Evolutionary conservation across 2,888 invertebrate genomes (phyloP).

Genomic region (Idaea biselata): DNA sequence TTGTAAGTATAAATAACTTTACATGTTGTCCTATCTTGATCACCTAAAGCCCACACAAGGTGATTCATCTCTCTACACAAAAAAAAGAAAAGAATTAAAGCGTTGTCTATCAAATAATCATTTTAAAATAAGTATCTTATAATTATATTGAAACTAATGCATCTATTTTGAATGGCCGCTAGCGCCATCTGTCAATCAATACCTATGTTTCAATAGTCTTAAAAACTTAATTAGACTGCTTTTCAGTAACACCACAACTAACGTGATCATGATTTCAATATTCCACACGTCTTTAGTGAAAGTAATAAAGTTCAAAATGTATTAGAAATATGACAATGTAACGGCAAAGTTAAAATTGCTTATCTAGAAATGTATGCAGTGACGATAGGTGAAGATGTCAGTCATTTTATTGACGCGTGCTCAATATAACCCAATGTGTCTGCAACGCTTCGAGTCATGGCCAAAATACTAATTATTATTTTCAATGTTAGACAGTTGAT

Average conservation of each 20-base stretch:
- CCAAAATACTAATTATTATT: conserved; percentile 68
- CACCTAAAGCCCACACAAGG: conserved; percentile 36
- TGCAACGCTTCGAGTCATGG: conserved; percentile 47
- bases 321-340: conserved; percentile 13
- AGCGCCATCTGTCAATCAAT: conserved; percentile 78
- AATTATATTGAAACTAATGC: conserved; percentile 53
- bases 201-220: conserved; percentile 69
- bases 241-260: conserved; percentile 58
- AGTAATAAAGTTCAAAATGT: conserved; percentile 40
- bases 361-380: conserved; percentile 64
- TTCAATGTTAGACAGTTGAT: conserved; percentile 41
- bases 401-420: conserved; percentile 74
- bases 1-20: background rate
- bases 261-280: conserved; percentile 24
- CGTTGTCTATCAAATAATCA: conserved; percentile 29
- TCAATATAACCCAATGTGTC: conserved; percentile 55
- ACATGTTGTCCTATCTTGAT: background rate
- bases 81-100: conserved; percentile 11
- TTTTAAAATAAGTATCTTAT: conserved; percentile 32
- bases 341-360: conserved; percentile 34
- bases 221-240: conserved; percentile 78
- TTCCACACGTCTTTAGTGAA: background rate
- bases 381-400: conserved; percentile 76
- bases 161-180: conserved; percentile 72
- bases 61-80: conserved; percentile 27